A percentile compares a stretch with the other conserved stretches of the same genome.
Evolutionary conservation across 1,140 invertebrate genomes (phyloP).

Genomic region (Babylonia areolata): DNA sequence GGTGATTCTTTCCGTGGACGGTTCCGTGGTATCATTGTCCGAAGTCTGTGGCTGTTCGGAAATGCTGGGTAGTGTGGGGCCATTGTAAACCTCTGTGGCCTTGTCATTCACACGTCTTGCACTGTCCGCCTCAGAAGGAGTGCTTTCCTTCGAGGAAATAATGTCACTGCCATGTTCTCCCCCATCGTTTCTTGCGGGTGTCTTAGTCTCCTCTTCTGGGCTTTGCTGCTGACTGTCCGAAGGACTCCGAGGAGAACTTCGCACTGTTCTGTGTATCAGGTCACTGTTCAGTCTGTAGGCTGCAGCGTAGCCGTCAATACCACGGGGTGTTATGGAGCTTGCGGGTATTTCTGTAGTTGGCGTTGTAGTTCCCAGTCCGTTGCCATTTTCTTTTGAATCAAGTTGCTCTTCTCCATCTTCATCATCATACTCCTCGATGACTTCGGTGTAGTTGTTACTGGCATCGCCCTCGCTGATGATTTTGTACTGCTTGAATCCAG

Average conservation of each 20-base stretch:
- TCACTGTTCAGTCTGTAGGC: not conserved
- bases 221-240: not conserved
- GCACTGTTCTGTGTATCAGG: not conserved
- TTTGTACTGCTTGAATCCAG: not conserved
- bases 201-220: not conserved
- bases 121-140: not conserved
- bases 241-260: not conserved
- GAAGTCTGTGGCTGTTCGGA: not conserved
- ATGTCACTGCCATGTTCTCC: not conserved
- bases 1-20: not conserved
- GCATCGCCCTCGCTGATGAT: not conserved
- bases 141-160: not conserved
- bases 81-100: not conserved
- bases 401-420: not conserved
- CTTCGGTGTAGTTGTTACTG: not conserved
- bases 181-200: not conserved
- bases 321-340: not conserved
- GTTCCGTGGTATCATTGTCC: not conserved
- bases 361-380: not conserved
- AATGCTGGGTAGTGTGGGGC: not conserved
- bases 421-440: not conserved
- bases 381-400: not conserved
- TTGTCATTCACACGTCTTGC: not conserved
- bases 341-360: not conserved
- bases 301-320: not conserved